Evolutionary conservation across 2,888 invertebrate species (phyloP), one percentile per base, ranked within the genome.

Genomic region (Phania funesta): DNA sequence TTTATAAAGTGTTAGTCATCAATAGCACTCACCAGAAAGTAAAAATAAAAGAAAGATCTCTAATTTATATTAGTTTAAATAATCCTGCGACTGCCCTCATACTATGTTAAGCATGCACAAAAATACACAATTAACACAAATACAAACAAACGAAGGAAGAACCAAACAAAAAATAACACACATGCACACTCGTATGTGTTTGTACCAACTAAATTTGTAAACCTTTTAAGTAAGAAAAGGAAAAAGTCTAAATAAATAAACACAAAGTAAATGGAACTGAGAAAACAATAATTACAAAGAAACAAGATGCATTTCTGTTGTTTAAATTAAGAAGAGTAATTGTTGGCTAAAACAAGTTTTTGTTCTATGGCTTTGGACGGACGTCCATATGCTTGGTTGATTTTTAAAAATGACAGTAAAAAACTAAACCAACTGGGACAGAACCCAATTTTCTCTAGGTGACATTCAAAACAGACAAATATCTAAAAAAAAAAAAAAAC

Each of bases 371-470:
- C 8, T 62, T 32, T 54, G 3, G 22, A 52, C 32, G 18, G 35
- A 56, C 56, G 16, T 50, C 68, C 60, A 76, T 52, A 78, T 64
- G 64, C 65, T 65, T 50, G 41, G 65, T 41, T 73, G 71, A 73
- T 58, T 79, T 79, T 67, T n/a, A 65, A 80, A 71, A 71, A 58
- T 58, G 71, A 50, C 50, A 73, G 65, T 62, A 71, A 80, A 52
- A 65, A 67, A 76, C 50, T 58, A 52, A 71, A 76, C 68, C 76
- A 83, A 80, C 41, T 75, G 81, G 75, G 74, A 83, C 81, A 71
- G 68, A 64, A 76, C 78, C 78, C 71, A 81, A 76, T 76, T 79
- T 62, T 67, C 48, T 44, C 67, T 41, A 70, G 67, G 74, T 80
- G 83, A 77, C 83, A 83, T 80, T 77, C 78, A 83, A 67, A 54